phyloP scores from a whole-genome alignment of 1,140 invertebrate genomes.

The Brachionus asplanchnoidis region DNA sequence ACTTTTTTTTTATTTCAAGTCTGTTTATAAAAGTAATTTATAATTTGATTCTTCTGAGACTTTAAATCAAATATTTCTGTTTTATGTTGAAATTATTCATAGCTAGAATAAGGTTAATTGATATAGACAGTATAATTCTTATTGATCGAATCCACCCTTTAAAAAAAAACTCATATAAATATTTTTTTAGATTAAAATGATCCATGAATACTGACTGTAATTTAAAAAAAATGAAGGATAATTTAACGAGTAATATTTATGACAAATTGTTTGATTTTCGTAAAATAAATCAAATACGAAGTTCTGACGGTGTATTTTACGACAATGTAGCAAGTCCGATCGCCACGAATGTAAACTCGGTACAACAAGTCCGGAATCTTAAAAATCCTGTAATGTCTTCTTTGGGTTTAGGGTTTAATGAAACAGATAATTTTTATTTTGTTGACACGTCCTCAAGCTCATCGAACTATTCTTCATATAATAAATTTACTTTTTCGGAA shows the following conservation, averaged over 20 bases:
- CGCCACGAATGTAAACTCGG: neutral
- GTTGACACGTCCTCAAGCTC: neutral
- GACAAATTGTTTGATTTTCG: slow-evolving; percentile 13
- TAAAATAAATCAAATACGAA: neutral
- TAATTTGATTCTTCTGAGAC: neutral
- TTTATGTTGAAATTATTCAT: neutral
- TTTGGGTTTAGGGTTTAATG: neutral
- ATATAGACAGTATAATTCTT: neutral
- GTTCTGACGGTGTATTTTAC: neutral
- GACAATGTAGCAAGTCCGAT: neutral
- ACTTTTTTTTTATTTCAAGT: neutral
- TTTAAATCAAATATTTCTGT: neutral
- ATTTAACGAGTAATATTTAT: neutral
- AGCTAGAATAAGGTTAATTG: slow-evolving; percentile 27
- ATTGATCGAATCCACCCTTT: neutral
- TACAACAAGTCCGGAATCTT: neutral
- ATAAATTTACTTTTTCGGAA: neutral
- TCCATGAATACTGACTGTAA: neutral
- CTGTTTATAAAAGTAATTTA: neutral
- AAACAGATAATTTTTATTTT: neutral
- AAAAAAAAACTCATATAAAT: neutral
- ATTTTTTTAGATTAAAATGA: slow-evolving; percentile 11
- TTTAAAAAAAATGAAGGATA: neutral
- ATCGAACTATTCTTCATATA: neutral
- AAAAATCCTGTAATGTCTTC: neutral